phyloP scores from a whole-genome alignment of 2,113 vertebrate species.

The Carettochelys insculpta region DNA sequence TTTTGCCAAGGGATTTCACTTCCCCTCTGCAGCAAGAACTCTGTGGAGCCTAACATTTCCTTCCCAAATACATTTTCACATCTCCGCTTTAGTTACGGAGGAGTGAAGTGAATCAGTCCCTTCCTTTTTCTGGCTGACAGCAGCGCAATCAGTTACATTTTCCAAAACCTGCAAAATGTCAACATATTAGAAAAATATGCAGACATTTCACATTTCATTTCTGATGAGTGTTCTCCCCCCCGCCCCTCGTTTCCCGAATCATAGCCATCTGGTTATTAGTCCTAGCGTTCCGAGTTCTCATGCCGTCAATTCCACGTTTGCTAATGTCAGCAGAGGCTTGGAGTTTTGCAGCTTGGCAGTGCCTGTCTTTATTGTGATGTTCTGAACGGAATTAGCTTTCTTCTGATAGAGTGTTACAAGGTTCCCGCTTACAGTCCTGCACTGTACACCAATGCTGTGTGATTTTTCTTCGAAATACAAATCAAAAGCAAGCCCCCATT shows the following conservation, averaged over 20 bases:
- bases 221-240: constrained; percentile 42
- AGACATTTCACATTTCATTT: constrained; percentile 70
- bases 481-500: not conserved
- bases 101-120: constrained; percentile 54
- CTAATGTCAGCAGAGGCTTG: constrained; percentile 58
- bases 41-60: constrained; percentile 22
- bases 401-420: not conserved
- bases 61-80: constrained; percentile 50
- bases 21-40: not conserved
- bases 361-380: not conserved
- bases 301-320: constrained; percentile 23
- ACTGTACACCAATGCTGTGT: not conserved
- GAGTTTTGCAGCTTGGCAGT: not conserved
- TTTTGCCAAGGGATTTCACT: not conserved
- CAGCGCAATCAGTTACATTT: constrained; percentile 58
- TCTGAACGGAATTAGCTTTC: not conserved
- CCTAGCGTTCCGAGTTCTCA: constrained; percentile 38
- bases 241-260: constrained; percentile 35
- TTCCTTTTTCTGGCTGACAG: constrained; percentile 52
- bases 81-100: constrained; percentile 53
- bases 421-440: not conserved
- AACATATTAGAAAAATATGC: constrained; percentile 65
- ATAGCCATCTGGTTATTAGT: constrained; percentile 68
- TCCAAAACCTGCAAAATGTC: constrained; percentile 62
- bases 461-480: not conserved